phyloP scores from a whole-genome alignment of 1,140 invertebrate species.

The Cydia splendana region DNA sequence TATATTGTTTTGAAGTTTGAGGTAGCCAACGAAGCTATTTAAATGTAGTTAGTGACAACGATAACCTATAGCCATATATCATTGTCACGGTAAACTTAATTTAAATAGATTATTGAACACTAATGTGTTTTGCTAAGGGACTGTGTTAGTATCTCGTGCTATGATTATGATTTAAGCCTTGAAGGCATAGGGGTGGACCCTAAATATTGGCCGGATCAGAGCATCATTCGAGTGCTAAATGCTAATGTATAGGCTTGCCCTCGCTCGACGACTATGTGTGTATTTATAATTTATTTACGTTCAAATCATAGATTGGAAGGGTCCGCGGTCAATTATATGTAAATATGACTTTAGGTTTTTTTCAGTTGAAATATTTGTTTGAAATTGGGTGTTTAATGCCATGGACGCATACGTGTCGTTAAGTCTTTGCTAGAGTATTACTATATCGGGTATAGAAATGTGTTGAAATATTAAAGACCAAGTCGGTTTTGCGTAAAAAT shows the following conservation, averaged over 20 bases:
- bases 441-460: not conserved
- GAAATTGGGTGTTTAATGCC: not conserved
- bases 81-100: not conserved
- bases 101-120: slow-evolving; percentile 2
- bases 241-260: slow-evolving; percentile 9
- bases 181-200: slow-evolving; percentile 3
- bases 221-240: not conserved
- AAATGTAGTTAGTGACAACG: slow-evolving; percentile 8
- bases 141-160: slow-evolving; percentile 1
- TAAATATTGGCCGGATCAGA: not conserved
- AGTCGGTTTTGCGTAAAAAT: not conserved
- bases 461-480: not conserved
- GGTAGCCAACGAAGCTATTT: slow-evolving; percentile 15
- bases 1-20: slow-evolving; percentile 9
- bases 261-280: slow-evolving; percentile 9
- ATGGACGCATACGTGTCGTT: not conserved
- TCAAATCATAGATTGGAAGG: not conserved
- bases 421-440: not conserved
- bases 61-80: not conserved
- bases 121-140: not conserved
- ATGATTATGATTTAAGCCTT: slow-evolving; percentile 1
- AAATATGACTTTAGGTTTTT: not conserved
- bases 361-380: not conserved
- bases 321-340: not conserved
- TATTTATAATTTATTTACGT: not conserved